These are phyloP conservation scores for Lutjanus erythropterus DNA, from an alignment of 2,113 vertebrate species.

Conservation along the genomic window DNA sequence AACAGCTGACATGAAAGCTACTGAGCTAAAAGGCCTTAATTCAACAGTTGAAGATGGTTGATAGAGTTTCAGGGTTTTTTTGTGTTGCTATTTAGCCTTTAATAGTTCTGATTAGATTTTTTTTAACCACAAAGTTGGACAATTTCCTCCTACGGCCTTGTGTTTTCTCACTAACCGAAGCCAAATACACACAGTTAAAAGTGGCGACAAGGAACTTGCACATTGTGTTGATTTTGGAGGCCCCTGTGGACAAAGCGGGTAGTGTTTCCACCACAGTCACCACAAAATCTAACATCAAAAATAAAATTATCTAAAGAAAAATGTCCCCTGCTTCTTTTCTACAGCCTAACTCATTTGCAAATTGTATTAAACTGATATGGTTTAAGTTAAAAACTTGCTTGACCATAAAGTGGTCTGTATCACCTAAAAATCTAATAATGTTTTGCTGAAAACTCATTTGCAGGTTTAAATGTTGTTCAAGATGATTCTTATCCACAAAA, in stretches of 20 bases:
- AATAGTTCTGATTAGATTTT: neutral
- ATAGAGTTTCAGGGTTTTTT: slow-evolving; percentile 16
- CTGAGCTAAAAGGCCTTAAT: slow-evolving; percentile 61
- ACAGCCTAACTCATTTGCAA: too few relatives aligned
- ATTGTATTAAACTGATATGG: too few relatives aligned
- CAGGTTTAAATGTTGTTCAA: slow-evolving; percentile 24
- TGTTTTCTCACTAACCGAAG: neutral
- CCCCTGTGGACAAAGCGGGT: too few relatives aligned
- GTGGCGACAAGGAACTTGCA: too few relatives aligned
- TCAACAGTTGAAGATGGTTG: slow-evolving; percentile 29
- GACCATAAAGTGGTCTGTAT: neutral
- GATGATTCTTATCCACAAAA: slow-evolving; percentile 14
- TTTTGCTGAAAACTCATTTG: neutral
- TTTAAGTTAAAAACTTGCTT: too few relatives aligned
- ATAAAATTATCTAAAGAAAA: too few relatives aligned
- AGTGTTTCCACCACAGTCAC: too few relatives aligned
- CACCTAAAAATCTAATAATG: neutral
- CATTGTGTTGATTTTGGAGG: too few relatives aligned
- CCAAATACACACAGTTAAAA: neutral
- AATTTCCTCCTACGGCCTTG: neutral
- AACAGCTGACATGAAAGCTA: slow-evolving; percentile 73
- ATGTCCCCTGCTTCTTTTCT: too few relatives aligned
- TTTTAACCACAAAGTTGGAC: neutral
- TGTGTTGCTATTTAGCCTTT: neutral
- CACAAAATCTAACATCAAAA: too few relatives aligned